Conservation (phyloP, 2,888 invertebrate species). For the Cyclophora albipunctata region DNA sequence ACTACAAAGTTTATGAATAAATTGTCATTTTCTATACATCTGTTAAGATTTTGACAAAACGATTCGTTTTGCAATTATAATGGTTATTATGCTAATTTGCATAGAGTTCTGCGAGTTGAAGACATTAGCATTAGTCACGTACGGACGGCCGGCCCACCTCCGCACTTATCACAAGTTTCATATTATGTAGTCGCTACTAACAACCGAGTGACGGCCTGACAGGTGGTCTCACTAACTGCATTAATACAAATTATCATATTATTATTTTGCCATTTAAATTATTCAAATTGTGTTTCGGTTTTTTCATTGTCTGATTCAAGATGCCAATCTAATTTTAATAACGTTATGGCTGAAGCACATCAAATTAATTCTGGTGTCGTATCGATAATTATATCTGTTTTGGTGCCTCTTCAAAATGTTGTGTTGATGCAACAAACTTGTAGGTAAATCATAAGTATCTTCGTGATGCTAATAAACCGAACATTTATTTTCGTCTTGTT, state of each 20-base stretch:
- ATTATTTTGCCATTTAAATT: too few relatives aligned
- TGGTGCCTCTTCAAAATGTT: too few relatives aligned
- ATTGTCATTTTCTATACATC: too few relatives aligned
- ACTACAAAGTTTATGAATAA: too few relatives aligned
- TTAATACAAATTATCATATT: conserved; percentile 4
- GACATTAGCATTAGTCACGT: conserved; percentile 31
- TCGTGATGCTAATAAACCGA: conserved; percentile 23
- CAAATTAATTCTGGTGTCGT: too few relatives aligned
- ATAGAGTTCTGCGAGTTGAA: conserved; percentile 37
- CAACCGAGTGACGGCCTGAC: conserved; percentile 13
- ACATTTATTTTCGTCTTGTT: conserved; percentile 28
- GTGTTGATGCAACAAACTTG: too few relatives aligned
- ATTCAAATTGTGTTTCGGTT: too few relatives aligned
- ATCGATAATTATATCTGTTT: too few relatives aligned
- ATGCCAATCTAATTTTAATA: too few relatives aligned
- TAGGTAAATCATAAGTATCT: conserved; percentile 20
- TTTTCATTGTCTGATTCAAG: too few relatives aligned
- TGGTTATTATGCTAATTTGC: conserved; percentile 54
- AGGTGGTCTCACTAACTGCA: conserved; percentile 11
- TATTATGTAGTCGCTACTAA: conserved; percentile 15
- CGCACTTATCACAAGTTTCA: conserved; percentile 11
- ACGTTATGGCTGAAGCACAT: too few relatives aligned
- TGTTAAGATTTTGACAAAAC: neutral
- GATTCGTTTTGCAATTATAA: conserved; percentile 24
- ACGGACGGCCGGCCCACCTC: too few relatives aligned